Evolutionary conservation across 2,888 invertebrate species (phyloP), one percentile per base, ranked within the genome.

Genomic region (Ormyrus labotus): DNA sequence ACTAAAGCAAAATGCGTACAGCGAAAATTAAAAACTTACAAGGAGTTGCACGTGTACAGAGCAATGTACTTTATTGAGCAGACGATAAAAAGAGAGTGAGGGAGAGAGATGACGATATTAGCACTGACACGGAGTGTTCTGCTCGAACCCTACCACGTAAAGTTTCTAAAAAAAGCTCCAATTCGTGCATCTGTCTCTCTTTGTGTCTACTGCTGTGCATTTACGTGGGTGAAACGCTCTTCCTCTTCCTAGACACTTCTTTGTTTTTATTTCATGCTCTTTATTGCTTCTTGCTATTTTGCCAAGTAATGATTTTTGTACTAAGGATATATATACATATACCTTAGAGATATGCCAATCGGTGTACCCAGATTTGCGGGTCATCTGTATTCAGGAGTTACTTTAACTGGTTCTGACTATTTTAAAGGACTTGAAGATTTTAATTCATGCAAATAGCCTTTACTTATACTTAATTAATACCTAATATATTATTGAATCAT

Each of bases 121-220:
- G 11, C 9, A 34, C 34, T 34, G 34, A 34, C 34, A 34, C 34
- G 34, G 34, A 34, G 34, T 34, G 34, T 34, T 34, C 34, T 34
- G 34, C 34, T 34, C 8, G 5, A 19, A 34, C 51, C 58, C 61
- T 61, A 19, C 47, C 47, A 58, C 58, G 50, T 6, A 47, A 34
- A 47, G 10, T 5, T 67, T 11, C 61, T 75, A 75, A 75, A 75
- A 75, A 75, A 61, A 75, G 53, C 61, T 61, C 13, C n/a, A 8
- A 10, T 19, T 47, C 34, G 8, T 4, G 0, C 34, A 10, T 61
- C 10, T 53, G 19, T 19, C 7, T 10, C 34, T 64, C 11, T 64
- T 6, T n/a, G 5, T 50, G 47, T 73, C 72, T 55, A 47, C 72
- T 19, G 55, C 72, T 55, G 55, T 47, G 55, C n/a, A 45, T 73